Percentiles rank a stretch among this genome's conserved stretches.
These are phyloP conservation scores for Sminthurinus signatus DNA, from an alignment of 1,140 invertebrate species.

Conservation along the genomic window DNA sequence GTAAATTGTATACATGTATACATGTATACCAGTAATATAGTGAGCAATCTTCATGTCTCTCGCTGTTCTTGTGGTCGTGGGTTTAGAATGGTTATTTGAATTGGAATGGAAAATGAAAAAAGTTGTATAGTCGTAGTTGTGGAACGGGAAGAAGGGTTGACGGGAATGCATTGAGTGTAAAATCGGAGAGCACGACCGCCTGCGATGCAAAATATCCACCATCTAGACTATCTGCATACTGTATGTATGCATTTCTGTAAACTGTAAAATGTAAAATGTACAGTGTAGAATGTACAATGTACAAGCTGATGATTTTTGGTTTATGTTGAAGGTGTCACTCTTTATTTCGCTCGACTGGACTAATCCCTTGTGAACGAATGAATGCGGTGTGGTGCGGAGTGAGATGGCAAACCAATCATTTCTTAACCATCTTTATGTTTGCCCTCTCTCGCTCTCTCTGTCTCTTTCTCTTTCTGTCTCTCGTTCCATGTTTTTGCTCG, in stretches of 20 bases:
- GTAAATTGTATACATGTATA: no score
- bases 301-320: slow-evolving; percentile 2
- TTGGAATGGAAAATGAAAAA: no score
- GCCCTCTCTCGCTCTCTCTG: background rate
- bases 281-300: no score
- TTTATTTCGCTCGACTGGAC: slow-evolving; percentile 30
- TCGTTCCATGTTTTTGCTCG: no score
- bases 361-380: slow-evolving; percentile 28
- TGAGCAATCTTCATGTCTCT: no score
- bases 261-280: no score
- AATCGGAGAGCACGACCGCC: slow-evolving; percentile 26
- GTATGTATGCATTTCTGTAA: no score
- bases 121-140: no score
- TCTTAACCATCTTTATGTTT: slow-evolving; percentile 5
- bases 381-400: background rate
- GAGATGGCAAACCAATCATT: background rate
- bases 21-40: no score
- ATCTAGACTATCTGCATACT: no score
- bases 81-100: background rate
- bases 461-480: background rate
- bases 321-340: slow-evolving; percentile 30
- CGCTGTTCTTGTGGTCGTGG: no score
- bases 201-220: slow-evolving; percentile 25
- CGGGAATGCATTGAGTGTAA: slow-evolving; percentile 19
- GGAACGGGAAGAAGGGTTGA: slow-evolving; percentile 14